Evolutionary conservation across 2,113 vertebrate genomes (phyloP), one percentile per base, ranked within the genome.

Genomic region (Chaetodon auriga): DNA sequence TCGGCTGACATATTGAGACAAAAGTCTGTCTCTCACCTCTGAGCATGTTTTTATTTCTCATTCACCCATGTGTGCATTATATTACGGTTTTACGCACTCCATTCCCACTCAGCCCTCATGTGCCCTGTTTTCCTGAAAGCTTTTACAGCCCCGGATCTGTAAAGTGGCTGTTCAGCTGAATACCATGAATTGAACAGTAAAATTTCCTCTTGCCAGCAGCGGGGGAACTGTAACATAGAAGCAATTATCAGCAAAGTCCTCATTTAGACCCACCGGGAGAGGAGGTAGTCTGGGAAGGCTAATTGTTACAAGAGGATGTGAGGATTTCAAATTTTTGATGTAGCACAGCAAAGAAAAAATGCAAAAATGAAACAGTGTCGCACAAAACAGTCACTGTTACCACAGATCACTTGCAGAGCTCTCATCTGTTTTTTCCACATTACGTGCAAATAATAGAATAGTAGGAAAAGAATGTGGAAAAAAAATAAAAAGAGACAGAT

Each of bases 121-220:
- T 78, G 72, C 66, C 63, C n/a, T 45, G 60, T 72, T 88, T 68
- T 78, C 70, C 68, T 81, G 64, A 80, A 86, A 69, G 82, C 81
- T 76, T 86, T 83, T 70, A 84, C 58, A 77, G 82, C 75, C 64
- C 66, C 30, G 60, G 73, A 81, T 86, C 66, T 82, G 57, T 54
- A 72, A 83, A 90, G 84, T 68, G 86, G 79, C 76, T 75, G 53
- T 78, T 90, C 85, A 82, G 75, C 70, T 85, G 65, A 91, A 88
- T 49, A 68, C 75, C 74, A 75, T 60, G 69, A 77, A 73, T 25
- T 75, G n/a, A 86, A 84, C 53, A 12, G 41, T 68, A 80, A 71
- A 30, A 65, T 69, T 18, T 87, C 68, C 65, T 80, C 36, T 10
- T 45, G 76, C 76, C 81, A 83, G 80, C 81, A 90, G 82, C 85